Base-by-base conservation (phyloP, 92 coral and sea anemone species). In the Umimayanthus kanabou region DNA sequence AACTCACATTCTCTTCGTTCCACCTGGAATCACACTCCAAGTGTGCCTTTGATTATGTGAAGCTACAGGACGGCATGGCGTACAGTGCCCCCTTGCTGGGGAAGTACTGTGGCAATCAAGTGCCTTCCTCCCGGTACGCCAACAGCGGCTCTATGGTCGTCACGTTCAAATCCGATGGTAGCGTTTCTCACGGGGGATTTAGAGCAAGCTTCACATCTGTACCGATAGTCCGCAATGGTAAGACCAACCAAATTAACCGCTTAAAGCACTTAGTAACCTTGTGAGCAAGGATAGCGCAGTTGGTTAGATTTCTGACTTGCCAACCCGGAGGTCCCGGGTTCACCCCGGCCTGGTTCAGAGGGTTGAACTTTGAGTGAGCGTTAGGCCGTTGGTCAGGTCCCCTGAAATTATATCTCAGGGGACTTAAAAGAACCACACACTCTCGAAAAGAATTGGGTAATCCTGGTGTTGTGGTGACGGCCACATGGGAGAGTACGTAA, bases 31-130 rank as follows among this genome's bases (percentile, higher is more conserved):
- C 47, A 33, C 43, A 58, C 16, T 55, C 84, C 11, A 33, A 55
- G 43, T 80, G 84, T 39, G 16, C 6, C 28, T 80, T 16, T 58
- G 84, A 80, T 33, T 80, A 80, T 29, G 84, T 80, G 29, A 50
- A 80, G 45, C 25, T 80, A 37, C 84, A 80, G 39, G 70, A 61
- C 2, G 84, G 84, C 7, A 80, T 80, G 84, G 26, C 71, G 7
- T 80, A 80, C 73, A 80, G 84, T 18, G 28, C 84, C 28, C 84
- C 84, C 15, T 33, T 58, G 71, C 71, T 80, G 16, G 71, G 84
- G 37, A 80, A 29, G 45, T 80, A 80, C 29, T 80, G 73, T 23
- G 84, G 84, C 7, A 28, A 61, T 53, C 15, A 7, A 15, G 28
- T 50, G 15, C 84, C 84, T 33, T 72, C 84, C 26, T 18, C 84